Conservation (phyloP, 2,888 invertebrate genomes). For the Nudaria mundana region DNA sequence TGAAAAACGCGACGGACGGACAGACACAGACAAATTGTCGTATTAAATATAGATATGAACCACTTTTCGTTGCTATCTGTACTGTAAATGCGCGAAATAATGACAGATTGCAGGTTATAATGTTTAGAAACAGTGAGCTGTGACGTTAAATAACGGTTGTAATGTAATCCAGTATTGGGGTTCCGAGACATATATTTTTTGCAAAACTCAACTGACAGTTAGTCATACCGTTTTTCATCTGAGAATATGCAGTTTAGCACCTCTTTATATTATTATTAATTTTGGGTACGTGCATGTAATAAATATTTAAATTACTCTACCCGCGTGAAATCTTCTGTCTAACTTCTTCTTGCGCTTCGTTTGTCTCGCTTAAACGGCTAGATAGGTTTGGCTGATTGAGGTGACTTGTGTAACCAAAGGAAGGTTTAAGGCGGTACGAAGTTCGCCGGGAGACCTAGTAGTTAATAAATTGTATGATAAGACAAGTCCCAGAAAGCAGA, state of each 20-base stretch:
- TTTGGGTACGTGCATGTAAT: neutral
- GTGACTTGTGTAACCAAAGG: no score
- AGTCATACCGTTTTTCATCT: conserved; percentile 10
- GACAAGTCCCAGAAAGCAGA: no score
- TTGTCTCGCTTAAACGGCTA: no score
- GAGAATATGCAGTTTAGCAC: neutral
- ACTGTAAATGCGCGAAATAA: conserved; percentile 22
- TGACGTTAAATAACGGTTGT: conserved; percentile 30
- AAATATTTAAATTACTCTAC: neutral
- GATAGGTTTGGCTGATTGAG: no score
- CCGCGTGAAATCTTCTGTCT: no score
- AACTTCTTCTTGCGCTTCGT: no score
- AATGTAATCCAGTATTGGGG: conserved; percentile 11
- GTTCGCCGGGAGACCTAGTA: no score
- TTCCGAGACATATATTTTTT: conserved; percentile 24
- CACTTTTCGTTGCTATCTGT: conserved; percentile 14
- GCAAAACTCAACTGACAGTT: conserved; percentile 8
- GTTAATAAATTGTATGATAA: no score
- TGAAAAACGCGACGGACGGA: no score
- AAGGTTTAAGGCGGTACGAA: no score
- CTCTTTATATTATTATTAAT: neutral
- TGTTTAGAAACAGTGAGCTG: conserved; percentile 27
- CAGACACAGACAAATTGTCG: no score
- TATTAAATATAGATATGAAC: neutral
- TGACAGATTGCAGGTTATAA: conserved; percentile 20